phyloP scores from a whole-genome alignment of 2,113 vertebrate genomes.

The Aldabrachelys gigantea region DNA sequence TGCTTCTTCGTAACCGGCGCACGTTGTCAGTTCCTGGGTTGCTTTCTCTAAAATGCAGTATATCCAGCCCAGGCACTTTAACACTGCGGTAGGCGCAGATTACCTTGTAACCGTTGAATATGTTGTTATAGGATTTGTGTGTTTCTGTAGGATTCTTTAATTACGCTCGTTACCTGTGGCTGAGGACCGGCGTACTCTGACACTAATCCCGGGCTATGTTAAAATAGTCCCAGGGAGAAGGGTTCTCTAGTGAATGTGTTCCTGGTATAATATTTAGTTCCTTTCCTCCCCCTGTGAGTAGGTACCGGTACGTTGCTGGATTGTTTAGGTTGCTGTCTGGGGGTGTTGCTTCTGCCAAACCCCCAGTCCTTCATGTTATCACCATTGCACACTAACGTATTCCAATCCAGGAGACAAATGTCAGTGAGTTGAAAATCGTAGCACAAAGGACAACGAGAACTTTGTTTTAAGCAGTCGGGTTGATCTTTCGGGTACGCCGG shows the following conservation, averaged over 20 bases:
- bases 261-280: not conserved
- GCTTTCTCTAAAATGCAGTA: not conserved
- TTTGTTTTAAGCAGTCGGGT: not conserved
- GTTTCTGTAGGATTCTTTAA: not conserved
- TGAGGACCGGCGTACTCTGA: not conserved
- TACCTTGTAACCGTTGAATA: not conserved
- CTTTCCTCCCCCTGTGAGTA: too few species aligned
- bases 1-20: too few species aligned
- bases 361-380: not conserved
- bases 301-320: too few species aligned
- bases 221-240: not conserved
- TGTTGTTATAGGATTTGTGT: not conserved
- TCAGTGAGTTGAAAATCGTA: not conserved
- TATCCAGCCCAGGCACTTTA: not conserved
- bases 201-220: not conserved
- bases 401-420: not conserved
- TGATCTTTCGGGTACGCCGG: not conserved
- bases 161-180: not conserved
- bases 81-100: not conserved
- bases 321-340: not conserved
- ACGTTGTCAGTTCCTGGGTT: too few species aligned
- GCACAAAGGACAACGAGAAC: not conserved
- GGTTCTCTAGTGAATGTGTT: not conserved
- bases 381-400: not conserved
- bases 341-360: not conserved